Evolutionary conservation across 2,888 invertebrate species (phyloP), one percentile per base, ranked within the genome.

Genomic region (Villa cingulata): DNA sequence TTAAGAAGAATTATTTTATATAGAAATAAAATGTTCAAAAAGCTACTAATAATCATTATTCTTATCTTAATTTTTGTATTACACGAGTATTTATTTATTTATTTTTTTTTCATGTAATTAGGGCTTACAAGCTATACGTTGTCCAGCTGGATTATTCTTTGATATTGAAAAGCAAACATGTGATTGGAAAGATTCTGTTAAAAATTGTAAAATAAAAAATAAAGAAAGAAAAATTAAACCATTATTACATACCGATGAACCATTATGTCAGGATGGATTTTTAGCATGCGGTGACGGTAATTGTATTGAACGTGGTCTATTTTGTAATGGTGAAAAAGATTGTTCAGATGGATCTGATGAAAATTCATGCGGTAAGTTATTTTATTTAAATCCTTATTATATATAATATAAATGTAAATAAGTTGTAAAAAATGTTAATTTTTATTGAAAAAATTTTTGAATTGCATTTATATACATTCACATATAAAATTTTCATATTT

Each of bases 101-200:
- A 27, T 20, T 37, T 32, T 39, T 43, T 6, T 40, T 20, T 32
- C 36, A 2, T 43, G 34, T 43, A 36, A 38, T 10, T 70, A 87
- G 86, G 90, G 90, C 63, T 80, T 91, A 44, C 89, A 90, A 79
- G 90, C 89, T 27, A 87, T 91, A 62, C 81, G 90, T 68, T 91
- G 91, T 65, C 91, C 91, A 38, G 88, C 91, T 48, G 90, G 91
- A 70, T 73, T 92, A 58, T 90, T 77, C 71, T 92, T 92, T 71
- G 91, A 92, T 68, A 89, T 91, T 62, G 91, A 91, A 66, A 89
- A 90, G 68, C 91, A 92, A 71, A 91, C 91, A 3, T 92, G 91
- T 63, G 90, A 91, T 66, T 92, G 91, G 91, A 91, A 87, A 67
- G 87, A 83, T 54, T 78, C 89, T 3, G 91, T 91, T n/a, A 88